Evolutionary conservation across 2,888 invertebrate genomes (phyloP), one percentile per base, ranked within the genome.

Genomic region (Myopa tessellatipennis): DNA sequence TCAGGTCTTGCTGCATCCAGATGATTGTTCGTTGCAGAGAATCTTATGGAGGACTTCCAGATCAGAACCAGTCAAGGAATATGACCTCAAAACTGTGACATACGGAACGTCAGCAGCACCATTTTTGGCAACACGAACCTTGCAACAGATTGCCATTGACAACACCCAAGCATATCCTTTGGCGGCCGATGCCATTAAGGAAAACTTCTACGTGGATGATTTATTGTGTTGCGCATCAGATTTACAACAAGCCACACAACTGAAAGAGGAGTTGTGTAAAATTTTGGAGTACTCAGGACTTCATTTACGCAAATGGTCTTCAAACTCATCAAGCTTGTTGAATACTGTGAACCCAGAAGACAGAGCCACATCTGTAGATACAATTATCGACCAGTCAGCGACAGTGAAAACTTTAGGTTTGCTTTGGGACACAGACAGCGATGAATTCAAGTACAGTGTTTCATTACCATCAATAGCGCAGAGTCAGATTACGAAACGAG

Each of bases 51-150:
- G 58, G n/a, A 26, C 26, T 26, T 61, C 61, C 18, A n/a, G 26
- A 4, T 4, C 18, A 26, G 72, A 71, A 36, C 71, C 7, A 40
- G 36, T 65, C 18, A 60, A 34, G 14, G 50, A 63, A 50, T 78
- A 78, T 36, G 50, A 75, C 2, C 45, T 78, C 1, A 63, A 65
- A 72, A 72, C 72, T 3, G 55, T 77, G 1, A 77, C 77, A 16
- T 77, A 77, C 58, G 75, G 78, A 1, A 78, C 75, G 0, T 55
- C 63, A 0, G 65, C 74, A 8, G 78, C 74, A 61, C 78, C 63
- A 40, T 78, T 74, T 40, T 45, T 74, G 1, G 74, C 78, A 5
- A 74, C 52, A 14, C 69, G 70, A 36, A 69, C 77, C 0, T 34
- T 74, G 45, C 4, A 68, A 36, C 67, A 77, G 16, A 6, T 74